Evolutionary conservation across 64 coral and sea anemone genomes (phyloP), one percentile per base, ranked within the genome.

Genomic region (Stichodactyla helianthus): DNA sequence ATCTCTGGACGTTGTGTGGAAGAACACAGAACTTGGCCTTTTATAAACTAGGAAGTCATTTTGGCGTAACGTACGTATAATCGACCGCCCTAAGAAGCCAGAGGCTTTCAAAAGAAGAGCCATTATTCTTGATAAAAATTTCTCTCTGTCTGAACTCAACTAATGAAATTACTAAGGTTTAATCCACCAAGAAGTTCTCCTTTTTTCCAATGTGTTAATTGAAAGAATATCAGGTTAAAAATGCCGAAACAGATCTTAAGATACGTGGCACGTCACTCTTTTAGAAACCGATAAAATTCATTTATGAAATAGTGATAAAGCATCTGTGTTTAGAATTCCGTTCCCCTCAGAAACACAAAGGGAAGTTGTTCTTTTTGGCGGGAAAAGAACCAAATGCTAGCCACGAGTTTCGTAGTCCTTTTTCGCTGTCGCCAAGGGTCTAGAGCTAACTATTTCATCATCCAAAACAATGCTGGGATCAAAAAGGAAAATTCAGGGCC

Each of bases 1-100:
- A 54, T 82, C 79, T 51, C 79, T 57, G 1, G 79, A 18, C 2
- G 79, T 54, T 27, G 79, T 82, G 79, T 82, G 79, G 50, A 82
- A 82, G 54, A 82, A 82, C 4, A 50, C 79, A 9, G 51, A 82
- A 82, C 51, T 13, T 18, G 79, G 79, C 12, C 27, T 74, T 31
- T 74, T 74, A 23, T 74, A 74, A 14, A 74, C 25, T 5, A 74
- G 26, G 4, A 31, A 9, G 12, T 74, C 68, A 23, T 74, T 74
- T 74, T 74, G 68, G 68, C 68, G 68, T 74, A 74, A 31, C 10
- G 68, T 74, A 31, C 68, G 68, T 26, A 31, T 23, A 74, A 74
- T 74, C 25, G 68, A 74, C 20, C 79, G 51, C 13, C 79, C 79
- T 4, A 53, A 51, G 7, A 54, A 82, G 50, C 51, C 51, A 82